These are phyloP conservation scores for Dreissena polymorpha DNA, from an alignment of 1,140 invertebrate genomes.

Conservation along the genomic window DNA sequence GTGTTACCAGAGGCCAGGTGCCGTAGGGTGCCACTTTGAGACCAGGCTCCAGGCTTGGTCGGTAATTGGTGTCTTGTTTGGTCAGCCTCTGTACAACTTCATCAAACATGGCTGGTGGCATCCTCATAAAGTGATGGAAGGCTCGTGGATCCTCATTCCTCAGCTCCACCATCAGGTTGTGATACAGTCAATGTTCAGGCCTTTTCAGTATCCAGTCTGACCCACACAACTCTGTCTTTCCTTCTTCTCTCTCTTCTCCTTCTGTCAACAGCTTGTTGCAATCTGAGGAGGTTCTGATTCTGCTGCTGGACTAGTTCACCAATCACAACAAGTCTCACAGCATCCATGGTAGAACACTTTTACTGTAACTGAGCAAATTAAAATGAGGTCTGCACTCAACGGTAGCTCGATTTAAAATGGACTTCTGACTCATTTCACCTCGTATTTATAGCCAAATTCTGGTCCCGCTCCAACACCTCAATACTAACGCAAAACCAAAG, in stretches of 20 bases:
- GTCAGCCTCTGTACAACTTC: slow-evolving; percentile 30
- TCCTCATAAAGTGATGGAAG: slow-evolving; percentile 51
- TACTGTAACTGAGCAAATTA: background rate
- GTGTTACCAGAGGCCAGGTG: slow-evolving; percentile 57
- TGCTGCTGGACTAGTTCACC: slow-evolving; percentile 14
- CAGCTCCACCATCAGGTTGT: slow-evolving; percentile 37
- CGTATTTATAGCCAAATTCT: background rate
- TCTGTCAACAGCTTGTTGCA: slow-evolving; percentile 34
- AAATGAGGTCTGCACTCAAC: slow-evolving; percentile 40
- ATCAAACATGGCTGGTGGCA: slow-evolving; percentile 56
- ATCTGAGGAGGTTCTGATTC: slow-evolving; percentile 39
- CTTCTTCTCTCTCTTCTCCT: slow-evolving; percentile 28
- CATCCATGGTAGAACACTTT: background rate
- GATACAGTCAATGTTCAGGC: slow-evolving; percentile 33
- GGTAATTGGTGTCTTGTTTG: slow-evolving; percentile 44
- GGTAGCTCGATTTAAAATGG: slow-evolving; percentile 33
- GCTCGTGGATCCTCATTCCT: slow-evolving; percentile 35
- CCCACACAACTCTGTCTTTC: slow-evolving; percentile 8
- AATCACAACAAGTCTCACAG: background rate
- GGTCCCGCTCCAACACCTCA: too few relatives aligned
- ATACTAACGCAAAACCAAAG: too few relatives aligned
- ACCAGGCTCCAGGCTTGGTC: slow-evolving; percentile 87
- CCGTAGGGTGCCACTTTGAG: slow-evolving; percentile 78
- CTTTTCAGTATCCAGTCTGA: slow-evolving; percentile 20
- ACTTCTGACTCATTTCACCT: background rate